Base-by-base conservation (phyloP, 2,888 invertebrate species). In the Ditylenchus weischeri region DNA sequence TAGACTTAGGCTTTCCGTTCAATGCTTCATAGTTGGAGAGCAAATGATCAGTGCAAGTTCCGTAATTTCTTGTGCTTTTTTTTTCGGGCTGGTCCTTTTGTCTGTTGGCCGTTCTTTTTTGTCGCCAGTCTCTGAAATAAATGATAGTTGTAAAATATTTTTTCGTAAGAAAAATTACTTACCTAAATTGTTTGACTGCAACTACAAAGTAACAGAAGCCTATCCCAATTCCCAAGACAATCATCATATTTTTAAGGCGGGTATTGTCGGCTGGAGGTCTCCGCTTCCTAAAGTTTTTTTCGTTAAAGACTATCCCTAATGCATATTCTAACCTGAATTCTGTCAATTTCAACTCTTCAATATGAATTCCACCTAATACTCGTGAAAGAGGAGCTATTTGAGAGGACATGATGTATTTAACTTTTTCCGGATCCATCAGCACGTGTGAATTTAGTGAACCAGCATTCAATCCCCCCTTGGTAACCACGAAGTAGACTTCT, bases 321-420 rank as follows among this genome's bases (percentile, higher is more conserved):
- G 8, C 15, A 43, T 3, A 6, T 6, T 15, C 15, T 43, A 13
- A 43, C 43, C 43, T 43, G 43, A 43, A 57, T 38, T 60, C 59
- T 21, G 49, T 65, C 18, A 70, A n/a, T 49, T 51, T 54, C 19
- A 75, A 48, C 23, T 59, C 43, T 50, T 78, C 78, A 21, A 81
- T 75, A 51, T 69, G 69, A 29, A 81, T 75, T 36, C 81, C 81
- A 10, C 81, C 81, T 4, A 81, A 70, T 15, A 81, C 77, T 18
- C 81, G 72, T n/a, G 78, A 73, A 13, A 81, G 70, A 13, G 81
- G 79, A 0, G 68, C 75, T 43, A 73, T 59, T 69, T 78, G 78
- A 13, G 73, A 65, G 2, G 67, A 59, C 47, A 75, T 66, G 36
- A 80, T 80, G 61, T 76, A 72, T 65, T 79, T 79, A 19, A 81